A percentile compares a stretch with the other conserved stretches of the same genome.
These are phyloP conservation scores for Eurytoma adleriae DNA, from an alignment of 2,888 invertebrate genomes.

Conservation along the genomic window DNA sequence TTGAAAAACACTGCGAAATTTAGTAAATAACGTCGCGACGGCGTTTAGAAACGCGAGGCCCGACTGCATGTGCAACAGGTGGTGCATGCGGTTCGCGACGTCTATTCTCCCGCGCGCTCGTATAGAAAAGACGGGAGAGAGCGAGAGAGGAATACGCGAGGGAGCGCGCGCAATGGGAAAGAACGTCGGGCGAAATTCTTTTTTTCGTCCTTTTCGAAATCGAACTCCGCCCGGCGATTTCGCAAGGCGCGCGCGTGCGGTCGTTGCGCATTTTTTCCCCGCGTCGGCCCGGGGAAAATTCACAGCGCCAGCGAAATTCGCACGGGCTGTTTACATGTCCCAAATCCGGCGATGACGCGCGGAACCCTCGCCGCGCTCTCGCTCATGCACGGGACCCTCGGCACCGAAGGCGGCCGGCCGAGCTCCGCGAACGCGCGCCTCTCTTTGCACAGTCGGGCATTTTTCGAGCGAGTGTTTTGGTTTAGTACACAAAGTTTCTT, in stretches of 20 bases:
- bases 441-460: no score
- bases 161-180: no score
- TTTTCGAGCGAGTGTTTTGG: no score
- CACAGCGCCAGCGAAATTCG: conserved; percentile 25
- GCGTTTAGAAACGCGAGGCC: conserved; percentile 37
- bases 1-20: not conserved
- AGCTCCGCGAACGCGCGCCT: no score
- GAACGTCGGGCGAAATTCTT: not conserved
- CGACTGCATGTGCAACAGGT: conserved; percentile 1
- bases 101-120: not conserved
- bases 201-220: not conserved
- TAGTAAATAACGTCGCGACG: conserved; percentile 34
- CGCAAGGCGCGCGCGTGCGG: conserved; percentile 16
- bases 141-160: no score
- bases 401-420: not conserved
- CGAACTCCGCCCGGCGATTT: conserved; percentile 1
- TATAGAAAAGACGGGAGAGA: not conserved
- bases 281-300: not conserved
- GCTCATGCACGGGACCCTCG: not conserved
- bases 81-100: not conserved
- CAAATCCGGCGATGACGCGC: conserved; percentile 18
- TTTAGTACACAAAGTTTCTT: no score
- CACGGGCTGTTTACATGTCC: conserved; percentile 34
- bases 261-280: conserved; percentile 15
- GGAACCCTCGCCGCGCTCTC: not conserved